Percentiles rank a stretch among this genome's conserved stretches.
Conservation (phyloP, 2,888 invertebrate genomes). For the Amphipyra tragopoginis region DNA sequence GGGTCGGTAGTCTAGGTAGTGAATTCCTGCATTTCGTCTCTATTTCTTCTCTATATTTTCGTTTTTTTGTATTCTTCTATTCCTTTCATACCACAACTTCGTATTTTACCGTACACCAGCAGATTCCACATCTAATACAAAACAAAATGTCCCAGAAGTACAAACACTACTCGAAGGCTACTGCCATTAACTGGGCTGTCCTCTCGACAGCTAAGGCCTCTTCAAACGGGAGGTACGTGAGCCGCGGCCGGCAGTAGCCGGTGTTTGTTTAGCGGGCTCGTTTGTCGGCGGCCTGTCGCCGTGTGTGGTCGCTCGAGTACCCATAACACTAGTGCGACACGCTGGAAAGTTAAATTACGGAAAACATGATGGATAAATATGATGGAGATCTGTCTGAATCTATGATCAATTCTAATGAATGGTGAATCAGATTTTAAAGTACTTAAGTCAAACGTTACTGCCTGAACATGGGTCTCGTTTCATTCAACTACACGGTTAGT, state of each 20-base stretch:
- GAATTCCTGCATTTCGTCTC: too few species aligned
- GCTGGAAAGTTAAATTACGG: slow-evolving; percentile 55
- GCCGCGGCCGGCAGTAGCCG: slow-evolving; percentile 62
- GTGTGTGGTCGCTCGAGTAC: slow-evolving; percentile 72
- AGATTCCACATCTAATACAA: slow-evolving; percentile 38
- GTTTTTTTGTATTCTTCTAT: too few species aligned
- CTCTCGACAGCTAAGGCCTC: slow-evolving; percentile 54
- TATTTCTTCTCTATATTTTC: too few species aligned
- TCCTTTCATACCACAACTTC: background rate
- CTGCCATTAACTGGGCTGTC: slow-evolving; percentile 57
- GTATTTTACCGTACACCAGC: slow-evolving; percentile 25
- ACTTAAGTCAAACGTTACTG: too few species aligned
- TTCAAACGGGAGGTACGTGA: slow-evolving; percentile 54
- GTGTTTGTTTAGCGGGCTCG: slow-evolving; percentile 73
- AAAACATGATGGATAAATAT: slow-evolving; percentile 53
- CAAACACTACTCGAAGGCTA: slow-evolving; percentile 50
- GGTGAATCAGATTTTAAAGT: background rate
- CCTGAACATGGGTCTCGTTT: too few species aligned
- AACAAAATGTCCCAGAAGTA: slow-evolving; percentile 54
- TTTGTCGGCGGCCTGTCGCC: slow-evolving; percentile 78
- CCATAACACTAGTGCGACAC: slow-evolving; percentile 46
- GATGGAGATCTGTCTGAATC: slow-evolving; percentile 29
- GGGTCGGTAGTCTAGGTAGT: too few species aligned
- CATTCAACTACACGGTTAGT: too few species aligned
- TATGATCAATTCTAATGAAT: background rate